Evolutionary conservation across 1,140 invertebrate species (phyloP).

Genomic region (Drosophila serrata): DNA sequence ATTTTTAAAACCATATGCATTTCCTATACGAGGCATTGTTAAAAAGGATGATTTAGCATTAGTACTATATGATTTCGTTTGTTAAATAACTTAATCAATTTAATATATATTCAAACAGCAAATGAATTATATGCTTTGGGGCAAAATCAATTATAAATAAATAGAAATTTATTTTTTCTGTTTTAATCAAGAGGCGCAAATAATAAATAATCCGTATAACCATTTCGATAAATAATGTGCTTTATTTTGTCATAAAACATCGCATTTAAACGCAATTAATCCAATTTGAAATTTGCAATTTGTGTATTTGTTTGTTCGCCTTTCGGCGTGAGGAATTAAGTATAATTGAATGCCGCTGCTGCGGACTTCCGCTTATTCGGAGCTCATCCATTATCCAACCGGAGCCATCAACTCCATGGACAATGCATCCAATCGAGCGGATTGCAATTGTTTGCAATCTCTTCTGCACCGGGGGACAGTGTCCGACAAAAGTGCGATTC

Average conservation of each 20-base stretch:
- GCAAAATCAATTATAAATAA: constrained; percentile 13
- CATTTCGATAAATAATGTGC: constrained; percentile 7
- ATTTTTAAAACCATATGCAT: constrained; percentile 4
- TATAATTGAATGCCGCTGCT: constrained; percentile 58
- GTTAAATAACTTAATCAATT: not conserved
- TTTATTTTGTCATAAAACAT: constrained; percentile 2
- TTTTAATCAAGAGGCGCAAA: not conserved
- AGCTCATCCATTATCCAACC: constrained; percentile 45
- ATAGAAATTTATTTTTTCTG: not conserved
- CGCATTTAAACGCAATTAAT: constrained; percentile 25
- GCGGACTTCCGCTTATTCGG: constrained; percentile 68
- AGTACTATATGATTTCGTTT: not conserved
- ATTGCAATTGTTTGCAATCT: constrained; percentile 28
- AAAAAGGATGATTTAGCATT: not conserved
- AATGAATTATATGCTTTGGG: not conserved
- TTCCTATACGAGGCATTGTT: not conserved
- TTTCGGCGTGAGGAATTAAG: constrained; percentile 38
- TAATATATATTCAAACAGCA: not conserved
- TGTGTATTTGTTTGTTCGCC: constrained; percentile 17
- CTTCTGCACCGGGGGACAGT: constrained; percentile 14
- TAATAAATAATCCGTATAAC: constrained; percentile 11
- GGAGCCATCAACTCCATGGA: constrained; percentile 53
- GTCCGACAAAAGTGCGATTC: constrained; percentile 10
- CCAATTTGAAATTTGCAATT: constrained; percentile 34
- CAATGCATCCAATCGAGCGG: constrained; percentile 69